These are phyloP conservation scores for Eutrigla gurnardus DNA, from an alignment of 2,797 vertebrate genomes.

Conservation along the genomic window DNA sequence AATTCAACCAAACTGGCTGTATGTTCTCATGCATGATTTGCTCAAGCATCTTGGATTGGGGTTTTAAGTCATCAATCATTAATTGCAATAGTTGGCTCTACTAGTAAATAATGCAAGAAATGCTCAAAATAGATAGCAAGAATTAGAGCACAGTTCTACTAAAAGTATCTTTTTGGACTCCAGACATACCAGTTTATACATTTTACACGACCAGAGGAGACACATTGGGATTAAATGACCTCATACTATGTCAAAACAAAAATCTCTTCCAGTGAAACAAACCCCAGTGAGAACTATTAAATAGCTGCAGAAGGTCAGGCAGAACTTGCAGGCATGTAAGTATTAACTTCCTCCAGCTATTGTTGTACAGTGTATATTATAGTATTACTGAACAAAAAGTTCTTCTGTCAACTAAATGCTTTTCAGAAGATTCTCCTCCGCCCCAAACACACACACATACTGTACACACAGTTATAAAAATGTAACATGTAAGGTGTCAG, in stretches of 20 bases:
- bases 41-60: not conserved
- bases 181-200: not conserved
- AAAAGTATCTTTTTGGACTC: not conserved
- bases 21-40: no score
- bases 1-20: not conserved
- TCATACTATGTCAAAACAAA: not conserved
- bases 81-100: not conserved
- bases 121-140: not conserved
- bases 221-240: not conserved
- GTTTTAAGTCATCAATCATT: slow-evolving; percentile 14
- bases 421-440: not conserved
- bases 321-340: not conserved
- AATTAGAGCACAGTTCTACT: not conserved
- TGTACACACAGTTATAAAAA: not conserved
- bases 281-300: not conserved
- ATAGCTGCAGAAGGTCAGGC: not conserved
- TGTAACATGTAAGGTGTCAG: not conserved
- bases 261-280: not conserved
- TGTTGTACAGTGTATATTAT: not conserved
- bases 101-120: slow-evolving; percentile 3
- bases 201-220: not conserved
- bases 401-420: not conserved
- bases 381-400: not conserved
- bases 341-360: not conserved
- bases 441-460: not conserved